These are phyloP conservation scores for Corythornis cristatus DNA, from an alignment of 2,113 vertebrate genomes.

Conservation along the genomic window DNA sequence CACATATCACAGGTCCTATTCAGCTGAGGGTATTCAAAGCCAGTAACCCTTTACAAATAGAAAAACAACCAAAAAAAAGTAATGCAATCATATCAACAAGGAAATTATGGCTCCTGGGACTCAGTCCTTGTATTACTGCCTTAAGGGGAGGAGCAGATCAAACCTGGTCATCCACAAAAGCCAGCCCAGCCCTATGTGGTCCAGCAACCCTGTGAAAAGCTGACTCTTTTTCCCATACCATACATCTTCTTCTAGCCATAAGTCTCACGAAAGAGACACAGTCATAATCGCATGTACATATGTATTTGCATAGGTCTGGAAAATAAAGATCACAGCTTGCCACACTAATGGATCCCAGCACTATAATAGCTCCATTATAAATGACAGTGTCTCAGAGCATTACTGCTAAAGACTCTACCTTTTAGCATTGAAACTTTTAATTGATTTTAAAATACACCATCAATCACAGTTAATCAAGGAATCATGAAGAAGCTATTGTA, in stretches of 20 bases:
- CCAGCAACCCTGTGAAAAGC: background rate
- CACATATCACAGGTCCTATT: background rate
- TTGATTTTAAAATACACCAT: slow-evolving; percentile 61
- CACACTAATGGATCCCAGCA: slow-evolving; percentile 17
- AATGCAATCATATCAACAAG: background rate
- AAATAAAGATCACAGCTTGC: background rate
- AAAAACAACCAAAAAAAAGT: background rate
- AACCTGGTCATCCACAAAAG: background rate
- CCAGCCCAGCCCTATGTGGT: background rate
- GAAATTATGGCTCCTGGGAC: background rate
- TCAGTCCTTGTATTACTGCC: background rate
- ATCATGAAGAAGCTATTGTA: slow-evolving; percentile 54
- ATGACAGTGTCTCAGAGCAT: slow-evolving; percentile 14
- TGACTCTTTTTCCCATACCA: background rate
- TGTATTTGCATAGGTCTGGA: background rate
- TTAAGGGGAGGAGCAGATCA: background rate
- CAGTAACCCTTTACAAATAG: background rate
- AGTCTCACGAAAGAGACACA: background rate
- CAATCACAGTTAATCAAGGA: slow-evolving; percentile 66
- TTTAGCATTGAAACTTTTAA: slow-evolving; percentile 63
- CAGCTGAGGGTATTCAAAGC: background rate
- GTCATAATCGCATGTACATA: rapidly evolving
- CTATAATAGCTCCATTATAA: slow-evolving; percentile 14
- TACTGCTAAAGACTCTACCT: slow-evolving; percentile 53
- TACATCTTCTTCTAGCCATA: background rate